phyloP scores from a whole-genome alignment of 2,888 invertebrate species.

The Quadroppia sp. region DNA sequence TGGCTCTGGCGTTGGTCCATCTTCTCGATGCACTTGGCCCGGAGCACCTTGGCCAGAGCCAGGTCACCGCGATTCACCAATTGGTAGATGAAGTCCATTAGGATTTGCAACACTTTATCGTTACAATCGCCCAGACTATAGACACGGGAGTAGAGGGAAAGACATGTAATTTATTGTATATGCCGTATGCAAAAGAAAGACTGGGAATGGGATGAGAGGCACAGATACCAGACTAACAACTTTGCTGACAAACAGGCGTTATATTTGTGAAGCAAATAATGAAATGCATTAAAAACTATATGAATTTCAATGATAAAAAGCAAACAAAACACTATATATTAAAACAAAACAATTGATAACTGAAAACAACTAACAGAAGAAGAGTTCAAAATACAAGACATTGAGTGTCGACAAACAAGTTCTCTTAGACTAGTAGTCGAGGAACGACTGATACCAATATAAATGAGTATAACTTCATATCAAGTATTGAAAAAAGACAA shows the following conservation, averaged over 20 bases:
- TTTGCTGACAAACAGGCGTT: background rate
- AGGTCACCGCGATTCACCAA: conserved; percentile 87
- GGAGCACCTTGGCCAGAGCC: conserved; percentile 79
- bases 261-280: background rate
- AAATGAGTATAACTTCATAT: too few species aligned
- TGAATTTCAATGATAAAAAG: conserved; percentile 9
- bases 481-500: too few species aligned
- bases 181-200: too few species aligned
- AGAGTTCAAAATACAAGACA: background rate
- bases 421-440: background rate
- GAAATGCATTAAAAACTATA: conserved; percentile 6
- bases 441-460: too few species aligned
- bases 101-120: conserved; percentile 68
- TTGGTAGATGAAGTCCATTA: conserved; percentile 91
- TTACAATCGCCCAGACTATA: conserved; percentile 76
- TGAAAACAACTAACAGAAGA: background rate
- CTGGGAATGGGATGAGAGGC: background rate
- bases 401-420: background rate
- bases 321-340: conserved; percentile 16
- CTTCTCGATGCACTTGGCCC: conserved; percentile 86
- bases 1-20: conserved; percentile 56
- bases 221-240: background rate
- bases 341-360: conserved; percentile 5
- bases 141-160: background rate
- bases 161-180: too few species aligned